Percentiles rank a stretch among this genome's conserved stretches.
These are phyloP conservation scores for Drosophila parabipectinata DNA, from an alignment of 1,140 invertebrate genomes.

Conservation along the genomic window DNA sequence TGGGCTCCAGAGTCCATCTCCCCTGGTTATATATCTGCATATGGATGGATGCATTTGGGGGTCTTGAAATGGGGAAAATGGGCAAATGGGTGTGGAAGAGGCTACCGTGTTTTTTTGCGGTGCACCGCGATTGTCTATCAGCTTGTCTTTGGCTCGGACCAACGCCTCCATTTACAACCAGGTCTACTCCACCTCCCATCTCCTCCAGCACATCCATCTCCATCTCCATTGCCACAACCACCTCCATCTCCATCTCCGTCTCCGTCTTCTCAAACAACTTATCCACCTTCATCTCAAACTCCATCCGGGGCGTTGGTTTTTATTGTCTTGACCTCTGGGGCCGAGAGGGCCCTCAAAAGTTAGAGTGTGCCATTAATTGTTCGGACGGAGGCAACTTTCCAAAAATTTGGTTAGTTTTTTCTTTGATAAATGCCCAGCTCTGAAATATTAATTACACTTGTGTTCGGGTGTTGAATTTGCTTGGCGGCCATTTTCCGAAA, in stretches of 20 bases:
- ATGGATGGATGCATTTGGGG: slow-evolving; percentile 20
- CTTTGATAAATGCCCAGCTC: slow-evolving; percentile 72
- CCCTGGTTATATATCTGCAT: slow-evolving; percentile 4
- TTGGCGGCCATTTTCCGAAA: slow-evolving; percentile 49
- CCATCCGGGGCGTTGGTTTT: slow-evolving; percentile 24
- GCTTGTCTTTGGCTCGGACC: slow-evolving; percentile 22
- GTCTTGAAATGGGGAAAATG: slow-evolving; percentile 8
- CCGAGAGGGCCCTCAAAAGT: slow-evolving; percentile 14
- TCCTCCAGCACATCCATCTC: background rate
- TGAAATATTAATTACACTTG: slow-evolving; percentile 80
- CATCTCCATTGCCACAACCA: background rate
- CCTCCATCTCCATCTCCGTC: background rate
- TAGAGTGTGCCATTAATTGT: slow-evolving; percentile 78
- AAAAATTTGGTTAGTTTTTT: slow-evolving; percentile 59
- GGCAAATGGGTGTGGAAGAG: slow-evolving; percentile 19
- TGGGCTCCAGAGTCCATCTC: slow-evolving; percentile 36
- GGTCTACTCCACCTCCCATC: background rate
- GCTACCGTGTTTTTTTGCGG: slow-evolving; percentile 43
- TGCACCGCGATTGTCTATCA: slow-evolving; percentile 50
- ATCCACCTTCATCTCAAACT: background rate
- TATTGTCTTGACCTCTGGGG: slow-evolving; percentile 51
- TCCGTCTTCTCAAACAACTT: slow-evolving; percentile 1
- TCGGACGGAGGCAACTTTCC: slow-evolving; percentile 60
- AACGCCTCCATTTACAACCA: slow-evolving; percentile 8
- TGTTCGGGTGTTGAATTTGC: slow-evolving; percentile 66